A percentile compares a stretch with the other conserved stretches of the same genome.
These are phyloP conservation scores for Drosophila melanica DNA, from an alignment of 1,140 invertebrate species.

Conservation along the genomic window DNA sequence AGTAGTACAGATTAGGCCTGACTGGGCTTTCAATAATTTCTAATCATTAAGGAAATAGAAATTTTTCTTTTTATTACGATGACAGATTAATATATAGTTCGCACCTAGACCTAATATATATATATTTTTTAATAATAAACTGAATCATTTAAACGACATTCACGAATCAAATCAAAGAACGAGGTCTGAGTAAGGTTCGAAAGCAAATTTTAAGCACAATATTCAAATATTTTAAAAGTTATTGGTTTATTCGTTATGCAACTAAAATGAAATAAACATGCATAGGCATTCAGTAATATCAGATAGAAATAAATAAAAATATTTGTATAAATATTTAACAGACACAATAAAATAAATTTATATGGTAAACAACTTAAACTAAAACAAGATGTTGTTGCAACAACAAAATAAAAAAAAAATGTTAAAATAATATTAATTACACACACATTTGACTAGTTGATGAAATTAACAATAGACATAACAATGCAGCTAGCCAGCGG, in stretches of 20 bases:
- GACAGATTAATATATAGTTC: too few species aligned
- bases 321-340: slow-evolving; percentile 66
- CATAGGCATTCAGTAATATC: slow-evolving; percentile 30
- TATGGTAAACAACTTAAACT: slow-evolving; percentile 5
- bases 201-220: not conserved
- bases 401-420: slow-evolving; percentile 16
- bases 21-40: too few species aligned
- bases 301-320: slow-evolving; percentile 47
- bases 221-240: not conserved
- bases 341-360: slow-evolving; percentile 42
- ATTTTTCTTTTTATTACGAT: too few species aligned
- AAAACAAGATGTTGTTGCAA: slow-evolving; percentile 12
- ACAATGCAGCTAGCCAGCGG: slow-evolving; percentile 7
- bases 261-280: slow-evolving; percentile 15
- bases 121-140: too few species aligned
- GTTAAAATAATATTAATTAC: slow-evolving; percentile 39
- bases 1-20: too few species aligned
- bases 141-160: too few species aligned
- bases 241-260: slow-evolving; percentile 27
- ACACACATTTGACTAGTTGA: slow-evolving; percentile 76
- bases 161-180: too few species aligned
- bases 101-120: too few species aligned
- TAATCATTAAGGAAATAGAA: too few species aligned
- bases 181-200: not conserved
- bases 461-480: slow-evolving; percentile 43